Evolutionary conservation across 2,888 invertebrate species (phyloP), one percentile per base, ranked within the genome.

Genomic region (Baccha elongata): DNA sequence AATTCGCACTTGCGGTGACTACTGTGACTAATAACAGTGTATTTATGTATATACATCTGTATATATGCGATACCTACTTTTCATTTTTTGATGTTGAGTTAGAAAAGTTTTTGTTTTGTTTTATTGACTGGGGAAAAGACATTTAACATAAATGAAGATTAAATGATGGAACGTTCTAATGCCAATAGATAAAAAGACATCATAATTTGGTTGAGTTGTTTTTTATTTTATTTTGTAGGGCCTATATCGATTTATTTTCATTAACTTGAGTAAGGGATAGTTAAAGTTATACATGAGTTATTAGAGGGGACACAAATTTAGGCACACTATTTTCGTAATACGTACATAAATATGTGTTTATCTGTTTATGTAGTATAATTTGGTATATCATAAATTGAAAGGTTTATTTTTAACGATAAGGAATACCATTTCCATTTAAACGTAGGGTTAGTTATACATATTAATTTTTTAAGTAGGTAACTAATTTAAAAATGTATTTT

Each of bases 61-160:
- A 64, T 69, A 11, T 37, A n/a, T 37, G 52, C 26, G 53, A 52
- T 40, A 55, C 53, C 40, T 64, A 53, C 53, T 21, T 35, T 35
- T 6, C 19, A 1, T 35, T n/a, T 3, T 40, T 2, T 1, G 11
- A 15, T 40, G 37, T 5, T n/a, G 37, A n/a, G 40, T 13, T 0
- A 15, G 23, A 58, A 67, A 65, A 32, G 35, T 76, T 55, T n/a
- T 55, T 32, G 29, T 1, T 37, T 55, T 19, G 32, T 32, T 76
- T 76, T 64, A 69, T 76, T 69, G 62, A 69, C 64, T 71, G 32
- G 15, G 13, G n/a, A 52, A 64, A 58, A 52, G 29, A 35, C 13
- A 55, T 71, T 50, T 37, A 26, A 13, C 23, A 40, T 37, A 13
- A 37, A 65, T 44, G 53, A 53, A 11, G 74, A 42, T 58, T 73